phyloP scores from a whole-genome alignment of 37 sponge, comb jelly and placozoan genomes.

The Aphrocallistes beatrix region DNA sequence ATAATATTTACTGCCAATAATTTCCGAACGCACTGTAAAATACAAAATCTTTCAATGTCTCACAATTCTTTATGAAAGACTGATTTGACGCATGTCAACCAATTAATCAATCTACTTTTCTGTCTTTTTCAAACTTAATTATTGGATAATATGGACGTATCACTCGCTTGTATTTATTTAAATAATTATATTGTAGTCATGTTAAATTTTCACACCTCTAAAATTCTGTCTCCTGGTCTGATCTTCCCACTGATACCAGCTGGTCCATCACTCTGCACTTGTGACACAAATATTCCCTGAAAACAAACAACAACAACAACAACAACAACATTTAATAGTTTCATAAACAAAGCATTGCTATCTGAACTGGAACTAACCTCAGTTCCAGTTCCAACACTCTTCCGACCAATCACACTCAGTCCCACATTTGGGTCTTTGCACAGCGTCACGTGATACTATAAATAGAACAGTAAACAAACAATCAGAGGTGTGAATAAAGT shows the following conservation, averaged over 20 bases:
- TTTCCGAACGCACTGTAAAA: too few species aligned
- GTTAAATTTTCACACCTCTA: background rate
- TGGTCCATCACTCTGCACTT: background rate
- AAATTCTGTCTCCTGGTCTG: background rate
- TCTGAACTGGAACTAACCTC: background rate
- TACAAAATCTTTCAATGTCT: too few species aligned
- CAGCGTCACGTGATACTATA: background rate
- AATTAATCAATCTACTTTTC: too few species aligned
- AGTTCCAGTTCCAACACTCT: background rate
- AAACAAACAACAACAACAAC: background rate
- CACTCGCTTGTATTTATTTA: too few species aligned
- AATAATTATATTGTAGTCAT: too few species aligned
- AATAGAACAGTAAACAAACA: too few species aligned
- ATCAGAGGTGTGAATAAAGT: too few species aligned
- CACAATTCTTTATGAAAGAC: too few species aligned
- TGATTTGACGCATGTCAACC: too few species aligned
- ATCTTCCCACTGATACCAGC: background rate
- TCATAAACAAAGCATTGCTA: background rate
- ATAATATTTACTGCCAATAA: too few species aligned
- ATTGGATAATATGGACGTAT: too few species aligned
- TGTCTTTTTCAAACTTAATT: too few species aligned
- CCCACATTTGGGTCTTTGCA: background rate
- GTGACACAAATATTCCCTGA: constrained; percentile 1
- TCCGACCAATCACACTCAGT: background rate
- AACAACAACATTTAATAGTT: background rate